Conservation (phyloP, 1,140 invertebrate genomes). For the Callitettix versicolor region DNA sequence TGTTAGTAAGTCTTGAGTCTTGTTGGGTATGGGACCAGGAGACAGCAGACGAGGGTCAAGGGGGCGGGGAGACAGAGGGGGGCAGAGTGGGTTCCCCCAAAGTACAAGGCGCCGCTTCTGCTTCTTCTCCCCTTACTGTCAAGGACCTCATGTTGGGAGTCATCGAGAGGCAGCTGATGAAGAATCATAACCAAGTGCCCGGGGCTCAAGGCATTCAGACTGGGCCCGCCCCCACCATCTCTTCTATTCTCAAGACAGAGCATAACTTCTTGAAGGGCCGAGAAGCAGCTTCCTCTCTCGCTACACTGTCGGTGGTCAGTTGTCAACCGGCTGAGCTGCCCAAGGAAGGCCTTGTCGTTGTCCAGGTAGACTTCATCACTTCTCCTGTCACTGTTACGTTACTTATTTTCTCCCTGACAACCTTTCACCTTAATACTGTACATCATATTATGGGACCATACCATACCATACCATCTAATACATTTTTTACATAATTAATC, state of each 20-base stretch:
- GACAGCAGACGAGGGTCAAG: constrained; percentile 71
- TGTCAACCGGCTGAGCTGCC: constrained; percentile 28
- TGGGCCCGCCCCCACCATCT: constrained; percentile 46
- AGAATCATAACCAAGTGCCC: constrained; percentile 38
- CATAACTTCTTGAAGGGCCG: constrained; percentile 21
- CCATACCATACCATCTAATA: no score
- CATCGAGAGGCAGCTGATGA: constrained; percentile 60
- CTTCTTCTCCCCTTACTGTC: constrained; percentile 48
- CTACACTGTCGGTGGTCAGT: constrained; percentile 55
- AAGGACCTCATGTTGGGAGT: constrained; percentile 63
- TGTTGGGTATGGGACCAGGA: constrained; percentile 41
- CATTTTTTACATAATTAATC: no score
- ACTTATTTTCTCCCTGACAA: not conserved
- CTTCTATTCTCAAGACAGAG: constrained; percentile 49
- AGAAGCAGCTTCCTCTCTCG: constrained; percentile 33
- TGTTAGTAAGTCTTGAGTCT: constrained; percentile 19
- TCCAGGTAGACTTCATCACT: constrained; percentile 25
- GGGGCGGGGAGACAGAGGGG: constrained; percentile 27
- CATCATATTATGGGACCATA: no score
- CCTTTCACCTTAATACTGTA: no score
- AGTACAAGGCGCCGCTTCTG: constrained; percentile 12
- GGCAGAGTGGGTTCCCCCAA: constrained; percentile 12
- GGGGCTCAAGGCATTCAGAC: constrained; percentile 28
- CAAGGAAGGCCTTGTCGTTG: constrained; percentile 29
- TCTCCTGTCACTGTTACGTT: not conserved